Evolutionary conservation across 2,113 vertebrate genomes (phyloP), one percentile per base, ranked within the genome.

Genomic region (Agelaius phoeniceus): DNA sequence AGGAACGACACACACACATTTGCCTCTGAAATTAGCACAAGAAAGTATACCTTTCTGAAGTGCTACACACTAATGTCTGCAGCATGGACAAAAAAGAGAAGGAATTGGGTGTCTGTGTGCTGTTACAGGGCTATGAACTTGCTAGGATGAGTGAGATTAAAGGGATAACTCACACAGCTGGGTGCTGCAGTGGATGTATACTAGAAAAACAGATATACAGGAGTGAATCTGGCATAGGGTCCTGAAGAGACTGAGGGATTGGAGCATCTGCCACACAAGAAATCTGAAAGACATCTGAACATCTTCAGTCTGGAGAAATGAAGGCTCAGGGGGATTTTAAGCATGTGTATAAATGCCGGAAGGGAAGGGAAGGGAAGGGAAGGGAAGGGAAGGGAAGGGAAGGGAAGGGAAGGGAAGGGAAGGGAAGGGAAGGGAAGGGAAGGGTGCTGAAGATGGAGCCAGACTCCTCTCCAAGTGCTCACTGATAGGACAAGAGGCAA

Each of bases 51-150:
- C 11, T 87, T 27, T 65, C 41, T 69, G 13, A 81, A 76, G 12
- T 46, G 12, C 10, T 75, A 10, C 15, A 43, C 8, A 11, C 11
- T 14, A 63, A 22, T 44, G 31, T 28, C 33, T 71, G 28, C 37
- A 44, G 10, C 13, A 6, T 15, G 10, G 30, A 57, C 13, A 46
- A 5, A 6, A 78, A 67, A 62, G 8, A 62, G 31, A 39, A 80
- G 7, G 27, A 74, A 44, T 19, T 46, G 37, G 14, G 78, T 2
- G 2, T 75, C 16, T 58, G 16, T 0, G 0, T 49, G 43, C 19
- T 61, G 19, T 49, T 65, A 46, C 9, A 71, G 23, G 6, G 2
- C 15, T 80, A 35, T 43, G 54, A 83, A 57, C 26, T 59, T 3
- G 3, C 6, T 57, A n/a, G 49, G 23, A 86, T 52, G 44, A 43